Evolutionary conservation across 1,140 invertebrate genomes (phyloP), one percentile per base, ranked within the genome.

Genomic region (Ctenoplectra terminalis): DNA sequence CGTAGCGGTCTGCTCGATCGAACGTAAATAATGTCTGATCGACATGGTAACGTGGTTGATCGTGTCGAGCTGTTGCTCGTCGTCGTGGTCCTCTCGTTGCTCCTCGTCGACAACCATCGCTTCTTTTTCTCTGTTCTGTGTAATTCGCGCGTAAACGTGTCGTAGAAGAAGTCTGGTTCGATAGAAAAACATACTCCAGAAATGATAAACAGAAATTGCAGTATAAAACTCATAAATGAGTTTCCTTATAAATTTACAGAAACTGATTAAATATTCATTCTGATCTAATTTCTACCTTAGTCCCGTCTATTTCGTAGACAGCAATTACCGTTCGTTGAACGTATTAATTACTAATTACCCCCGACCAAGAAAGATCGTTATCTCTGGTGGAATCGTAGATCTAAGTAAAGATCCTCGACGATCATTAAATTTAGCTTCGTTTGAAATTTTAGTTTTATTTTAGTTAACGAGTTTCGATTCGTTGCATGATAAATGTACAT

Each of bases 21-120:
- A 81, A 81, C 78, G 85, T 84, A 81, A 87, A 84, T 86, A 87
- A 87, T 84, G 76, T 64, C 67, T 50, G 83, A 84, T 87, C 67
- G 81, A 75, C 56, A 78, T 61, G 76, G 83, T 54, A 78, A 73
- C 83, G 66, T 56, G 64, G 60, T 70, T 60, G 61, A 34, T 26
- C 20, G 34, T 43, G 61, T 69, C 52, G 37, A 11, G 63, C 26
- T 43, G 69, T 61, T 26, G 52, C 23, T 15, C 37, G 26, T 77
- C 52, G 31, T 46, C 72, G 46, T 7, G 54, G 13, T 26, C 67
- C 13, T 31, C 29, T 71, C 46, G 70, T 54, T 26, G 6, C 67
- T 70, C 31, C 8, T 48, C n/a, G n/a, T n/a, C 34, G 8, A 31
- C 72, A 17, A 50, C 31, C 48, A 26, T 26, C 74, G 43, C 50